These are phyloP conservation scores for Cylas formicarius DNA, from an alignment of 1,140 invertebrate genomes.

Conservation along the genomic window DNA sequence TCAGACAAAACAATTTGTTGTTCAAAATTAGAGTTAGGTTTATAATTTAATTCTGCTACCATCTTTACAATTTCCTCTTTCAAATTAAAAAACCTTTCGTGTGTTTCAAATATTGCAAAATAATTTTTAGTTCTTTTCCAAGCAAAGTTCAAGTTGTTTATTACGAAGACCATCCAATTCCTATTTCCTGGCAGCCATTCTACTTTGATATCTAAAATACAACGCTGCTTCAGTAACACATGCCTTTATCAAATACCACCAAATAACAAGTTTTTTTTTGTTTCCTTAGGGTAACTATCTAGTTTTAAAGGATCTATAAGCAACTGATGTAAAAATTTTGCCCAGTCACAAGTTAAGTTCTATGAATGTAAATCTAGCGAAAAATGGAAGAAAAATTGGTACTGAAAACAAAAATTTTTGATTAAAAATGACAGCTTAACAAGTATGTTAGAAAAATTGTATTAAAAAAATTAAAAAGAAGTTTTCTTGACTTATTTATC, in stretches of 20 bases:
- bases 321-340: not conserved
- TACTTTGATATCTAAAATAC: constrained; percentile 6
- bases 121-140: constrained; percentile 41
- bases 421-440: too few species aligned
- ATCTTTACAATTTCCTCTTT: constrained; percentile 48
- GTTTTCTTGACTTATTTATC: constrained; percentile 14
- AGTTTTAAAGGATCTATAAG: constrained; percentile 1
- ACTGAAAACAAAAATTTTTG: too few species aligned
- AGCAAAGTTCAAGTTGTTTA: constrained; percentile 29
- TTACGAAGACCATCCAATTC: constrained; percentile 13
- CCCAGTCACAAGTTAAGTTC: not conserved
- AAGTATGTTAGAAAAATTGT: too few species aligned
- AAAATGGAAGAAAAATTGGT: constrained; percentile 2
- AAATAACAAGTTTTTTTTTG: too few species aligned
- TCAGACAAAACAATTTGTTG: constrained; percentile 42
- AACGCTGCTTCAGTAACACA: too few species aligned
- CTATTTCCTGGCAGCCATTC: constrained; percentile 6
- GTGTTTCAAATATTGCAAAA: constrained; percentile 44
- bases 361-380: not conserved
- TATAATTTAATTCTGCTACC: constrained; percentile 48
- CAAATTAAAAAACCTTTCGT: constrained; percentile 45
- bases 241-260: too few species aligned
- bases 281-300: too few species aligned
- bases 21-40: constrained; percentile 48
- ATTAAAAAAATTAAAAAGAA: too few species aligned